Evolutionary conservation across 2,797 vertebrate species (phyloP).

Genomic region (Channallabes apus): DNA sequence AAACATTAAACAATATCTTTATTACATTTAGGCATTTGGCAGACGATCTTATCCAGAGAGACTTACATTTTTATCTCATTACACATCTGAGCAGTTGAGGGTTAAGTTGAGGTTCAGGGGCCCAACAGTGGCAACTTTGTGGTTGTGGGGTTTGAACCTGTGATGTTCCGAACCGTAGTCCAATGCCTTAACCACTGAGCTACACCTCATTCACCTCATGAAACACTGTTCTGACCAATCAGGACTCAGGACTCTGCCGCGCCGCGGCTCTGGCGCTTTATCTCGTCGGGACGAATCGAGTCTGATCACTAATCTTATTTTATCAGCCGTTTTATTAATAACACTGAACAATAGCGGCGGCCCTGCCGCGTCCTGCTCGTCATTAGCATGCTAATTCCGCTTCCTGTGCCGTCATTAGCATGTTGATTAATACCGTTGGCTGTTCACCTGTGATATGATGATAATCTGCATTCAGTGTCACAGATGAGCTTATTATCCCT

Average conservation of each 20-base stretch:
- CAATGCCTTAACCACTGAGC: too few species aligned
- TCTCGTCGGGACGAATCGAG: not conserved
- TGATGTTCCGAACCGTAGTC: too few species aligned
- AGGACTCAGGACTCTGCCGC: not conserved
- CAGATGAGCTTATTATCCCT: slow-evolving; percentile 58
- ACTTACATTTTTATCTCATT: too few species aligned
- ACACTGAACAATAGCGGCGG: slow-evolving; percentile 6
- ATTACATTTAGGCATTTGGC: too few species aligned
- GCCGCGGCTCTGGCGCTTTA: not conserved
- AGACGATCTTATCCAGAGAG: too few species aligned
- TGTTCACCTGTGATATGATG: slow-evolving; percentile 63
- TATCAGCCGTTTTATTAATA: slow-evolving; percentile 29
- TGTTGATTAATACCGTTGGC: slow-evolving; percentile 65
- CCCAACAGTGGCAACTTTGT: too few species aligned
- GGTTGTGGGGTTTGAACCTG: too few species aligned
- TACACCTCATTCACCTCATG: too few species aligned
- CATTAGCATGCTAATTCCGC: slow-evolving; percentile 63
- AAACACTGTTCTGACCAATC: not conserved
- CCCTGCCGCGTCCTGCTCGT: slow-evolving; percentile 36
- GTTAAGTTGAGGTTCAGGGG: too few species aligned
- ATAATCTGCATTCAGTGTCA: slow-evolving; percentile 57
- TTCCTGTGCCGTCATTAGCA: slow-evolving; percentile 67
- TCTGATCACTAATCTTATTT: not conserved
- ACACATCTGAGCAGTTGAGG: too few species aligned
- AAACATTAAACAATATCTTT: not conserved